Evolutionary conservation across 2,113 vertebrate genomes (phyloP).

Genomic region (Turnix velox): DNA sequence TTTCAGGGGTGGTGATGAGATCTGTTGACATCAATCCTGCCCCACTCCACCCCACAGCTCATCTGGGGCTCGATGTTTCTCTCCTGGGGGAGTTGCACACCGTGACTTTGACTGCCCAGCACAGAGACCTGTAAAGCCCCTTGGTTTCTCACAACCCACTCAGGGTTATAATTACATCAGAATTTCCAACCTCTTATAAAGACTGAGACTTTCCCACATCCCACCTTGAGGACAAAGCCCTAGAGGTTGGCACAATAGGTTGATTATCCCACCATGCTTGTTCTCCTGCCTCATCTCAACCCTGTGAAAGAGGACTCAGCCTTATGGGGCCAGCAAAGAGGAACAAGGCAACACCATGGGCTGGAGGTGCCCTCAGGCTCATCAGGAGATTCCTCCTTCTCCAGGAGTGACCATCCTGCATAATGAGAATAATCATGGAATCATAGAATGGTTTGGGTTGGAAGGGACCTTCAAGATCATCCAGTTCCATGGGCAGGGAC

Average conservation of each 20-base stretch:
- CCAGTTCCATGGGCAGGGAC: too few species aligned
- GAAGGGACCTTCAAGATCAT: too few species aligned
- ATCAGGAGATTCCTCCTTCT: not conserved
- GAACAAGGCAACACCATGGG: rapidly evolving
- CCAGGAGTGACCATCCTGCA: not conserved
- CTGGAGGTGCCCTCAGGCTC: not conserved
- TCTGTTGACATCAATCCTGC: rapidly evolving
- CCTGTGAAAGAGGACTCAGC: not conserved
- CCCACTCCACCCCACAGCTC: not conserved
- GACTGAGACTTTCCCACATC: slow-evolving; percentile 31
- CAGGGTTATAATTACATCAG: slow-evolving; percentile 33
- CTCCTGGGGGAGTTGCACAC: not conserved
- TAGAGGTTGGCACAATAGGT: not conserved
- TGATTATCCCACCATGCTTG: not conserved
- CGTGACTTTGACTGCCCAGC: not conserved
- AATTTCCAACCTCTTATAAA: slow-evolving; percentile 42
- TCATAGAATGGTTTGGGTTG: too few species aligned
- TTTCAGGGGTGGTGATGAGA: not conserved
- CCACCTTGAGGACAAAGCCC: not conserved
- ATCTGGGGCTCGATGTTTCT: not conserved
- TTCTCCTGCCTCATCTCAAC: not conserved
- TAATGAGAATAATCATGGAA: rapidly evolving
- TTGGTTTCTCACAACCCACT: slow-evolving; percentile 57
- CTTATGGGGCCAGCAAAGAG: not conserved
- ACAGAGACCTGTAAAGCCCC: slow-evolving; percentile 41